Evolutionary conservation across 2,888 invertebrate species (phyloP), one percentile per base, ranked within the genome.

Genomic region (Sturmia bella): DNA sequence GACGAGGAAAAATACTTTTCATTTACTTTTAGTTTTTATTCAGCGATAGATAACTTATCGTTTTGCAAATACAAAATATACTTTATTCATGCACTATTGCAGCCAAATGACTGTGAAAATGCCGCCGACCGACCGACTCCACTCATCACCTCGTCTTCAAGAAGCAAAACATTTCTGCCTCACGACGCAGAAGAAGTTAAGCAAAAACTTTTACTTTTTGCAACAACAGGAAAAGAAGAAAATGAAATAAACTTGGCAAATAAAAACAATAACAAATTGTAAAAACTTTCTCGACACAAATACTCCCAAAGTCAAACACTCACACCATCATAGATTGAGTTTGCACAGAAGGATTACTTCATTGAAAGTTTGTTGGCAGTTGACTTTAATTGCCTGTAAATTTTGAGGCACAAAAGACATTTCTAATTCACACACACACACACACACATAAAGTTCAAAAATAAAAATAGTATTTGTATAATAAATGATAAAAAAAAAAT

Each of bases 21-120:
- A 39, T 64, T 43, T 48, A 39, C 21, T 70, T 43, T 15, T 27
- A 50, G 17, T 59, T 73, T 24, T 61, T 66, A 45, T 80, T 69
- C 1, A 19, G 37, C 70, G 70, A 75, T 73, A 77, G 70, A 75
- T 73, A 77, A 77, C 68, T 77, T 68, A 77, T 52, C 56, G 73
- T 52, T 69, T 81, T 74, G 50, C 63, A 45, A 70, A 43, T 61
- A 37, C 32, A 77, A 73, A 81, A 73, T 73, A 63, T 66, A 50
- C 32, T 68, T 77, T 68, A 77, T 74, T 81, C 77, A 74, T 81
- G 81, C 77, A 69, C 81, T 81, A 69, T 74, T 77, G 81, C 81
- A 64, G 56, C 57, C 77, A 77, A 81, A 81, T 77, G 77, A 59
- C 69, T 77, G 77, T 77, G 77, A 81, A 81, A 81, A 69, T 5